These are phyloP conservation scores for Dugesia japonica DNA, from an alignment of 2,888 invertebrate species.

Conservation along the genomic window DNA sequence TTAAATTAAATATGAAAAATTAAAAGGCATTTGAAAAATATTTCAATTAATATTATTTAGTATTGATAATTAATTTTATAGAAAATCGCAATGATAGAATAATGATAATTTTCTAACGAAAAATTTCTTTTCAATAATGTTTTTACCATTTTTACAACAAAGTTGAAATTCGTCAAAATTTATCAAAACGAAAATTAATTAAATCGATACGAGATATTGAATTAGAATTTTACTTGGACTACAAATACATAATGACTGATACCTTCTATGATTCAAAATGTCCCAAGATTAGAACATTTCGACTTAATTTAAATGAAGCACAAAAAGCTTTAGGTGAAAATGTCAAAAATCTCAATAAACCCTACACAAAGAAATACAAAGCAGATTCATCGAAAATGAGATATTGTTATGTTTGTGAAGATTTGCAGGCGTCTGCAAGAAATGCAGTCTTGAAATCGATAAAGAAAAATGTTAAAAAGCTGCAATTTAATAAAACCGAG, in stretches of 20 bases:
- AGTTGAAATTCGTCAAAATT: too few species aligned
- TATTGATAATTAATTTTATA: too few species aligned
- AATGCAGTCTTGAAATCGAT: not conserved
- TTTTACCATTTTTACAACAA: too few species aligned
- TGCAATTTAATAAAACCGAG: not conserved
- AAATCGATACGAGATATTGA: too few species aligned
- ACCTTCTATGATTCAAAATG: not conserved
- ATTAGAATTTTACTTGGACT: too few species aligned
- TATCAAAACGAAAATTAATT: too few species aligned
- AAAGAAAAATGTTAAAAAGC: not conserved
- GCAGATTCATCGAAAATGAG: not conserved
- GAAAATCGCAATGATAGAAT: too few species aligned
- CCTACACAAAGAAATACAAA: not conserved
- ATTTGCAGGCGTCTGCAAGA: not conserved
- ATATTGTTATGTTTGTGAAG: not conserved
- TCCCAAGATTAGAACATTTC: not conserved
- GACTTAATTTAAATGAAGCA: not conserved
- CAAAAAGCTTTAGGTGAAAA: not conserved
- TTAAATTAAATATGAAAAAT: too few species aligned
- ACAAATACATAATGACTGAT: not conserved
- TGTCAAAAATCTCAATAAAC: not conserved
- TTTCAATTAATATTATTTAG: too few species aligned
- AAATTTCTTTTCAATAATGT: too few species aligned
- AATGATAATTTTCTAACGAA: too few species aligned
- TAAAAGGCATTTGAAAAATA: too few species aligned